These are phyloP conservation scores for Vombatus ursinus DNA, from an alignment of 2,113 vertebrate genomes.

Conservation along the genomic window DNA sequence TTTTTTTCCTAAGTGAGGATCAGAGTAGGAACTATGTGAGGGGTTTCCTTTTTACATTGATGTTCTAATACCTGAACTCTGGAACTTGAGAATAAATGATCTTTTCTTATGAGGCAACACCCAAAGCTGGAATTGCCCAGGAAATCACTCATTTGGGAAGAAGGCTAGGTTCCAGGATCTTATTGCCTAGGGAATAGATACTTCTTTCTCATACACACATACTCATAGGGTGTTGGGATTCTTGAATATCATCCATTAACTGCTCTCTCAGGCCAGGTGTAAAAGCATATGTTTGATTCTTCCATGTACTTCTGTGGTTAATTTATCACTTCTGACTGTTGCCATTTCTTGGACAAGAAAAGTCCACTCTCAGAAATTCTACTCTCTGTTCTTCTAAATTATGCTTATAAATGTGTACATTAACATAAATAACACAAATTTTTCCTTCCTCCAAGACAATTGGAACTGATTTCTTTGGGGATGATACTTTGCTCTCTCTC, in stretches of 20 bases:
- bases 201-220: not conserved
- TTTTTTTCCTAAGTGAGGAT: not conserved
- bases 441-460: not conserved
- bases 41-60: not conserved
- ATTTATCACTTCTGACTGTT: not conserved
- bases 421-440: not conserved
- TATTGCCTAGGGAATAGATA: not conserved
- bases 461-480: not conserved
- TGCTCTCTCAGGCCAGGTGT: not conserved
- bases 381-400: not conserved
- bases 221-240: not conserved
- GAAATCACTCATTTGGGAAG: not conserved
- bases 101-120: not conserved
- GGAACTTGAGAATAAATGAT: not conserved
- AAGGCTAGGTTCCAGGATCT: not conserved
- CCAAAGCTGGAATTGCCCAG: not conserved
- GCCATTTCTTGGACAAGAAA: not conserved
- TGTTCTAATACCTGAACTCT: not conserved
- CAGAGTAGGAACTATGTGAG: not conserved
- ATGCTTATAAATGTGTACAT: not conserved
- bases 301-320: not conserved
- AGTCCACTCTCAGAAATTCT: not conserved
- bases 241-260: not conserved
- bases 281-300: not conserved
- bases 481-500: not conserved